Evolutionary conservation across 1,140 invertebrate species (phyloP), one percentile per base, ranked within the genome.

Genomic region (Rhagoletis zephyria): DNA sequence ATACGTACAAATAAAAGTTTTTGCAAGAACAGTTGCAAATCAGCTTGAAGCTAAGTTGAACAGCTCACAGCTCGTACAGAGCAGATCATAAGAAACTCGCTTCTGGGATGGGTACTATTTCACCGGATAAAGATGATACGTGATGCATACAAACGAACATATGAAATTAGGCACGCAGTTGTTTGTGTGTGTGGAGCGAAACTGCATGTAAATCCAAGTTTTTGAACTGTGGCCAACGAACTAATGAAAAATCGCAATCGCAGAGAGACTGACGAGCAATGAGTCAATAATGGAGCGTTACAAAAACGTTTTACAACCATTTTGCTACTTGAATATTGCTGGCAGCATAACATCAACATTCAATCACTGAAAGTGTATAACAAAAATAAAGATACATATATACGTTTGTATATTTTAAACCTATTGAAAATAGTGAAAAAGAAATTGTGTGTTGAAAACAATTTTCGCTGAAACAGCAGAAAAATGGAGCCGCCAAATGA

Each of bases 171-270:
- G 4, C 61, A n/a, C 61, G 61, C 12, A 4, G 30, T 30, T 9
- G 10, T 51, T 81, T 19, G 48, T 51, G 74, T n/a, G n/a, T 51
- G 16, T 42, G 74, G 48, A 81, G 45, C 74, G 45, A 81, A 81
- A 81, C 10, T 56, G 74, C 74, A 81, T 81, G 74, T 42, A 81
- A 56, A 81, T 81, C n/a, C 4, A 59, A 6, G 19, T 6, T 81
- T 81, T 81, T 81, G 74, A 81, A 59, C 48, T 81, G 74, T 81
- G 74, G 74, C 74, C 74, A 81, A 81, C 45, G 48, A 81, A 81
- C 74, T 81, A 16, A n/a, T 51, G 48, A 16, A 81, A 81, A 56
- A 81, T 56, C 19, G 48, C 51, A 81, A 81, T 19, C n/a, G 16
- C 74, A 81, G 6, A n/a, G n/a, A 59, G 48, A 19, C 74, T 14